phyloP scores from a whole-genome alignment of 2,113 vertebrate genomes.

The Pseudopodoces humilis region DNA sequence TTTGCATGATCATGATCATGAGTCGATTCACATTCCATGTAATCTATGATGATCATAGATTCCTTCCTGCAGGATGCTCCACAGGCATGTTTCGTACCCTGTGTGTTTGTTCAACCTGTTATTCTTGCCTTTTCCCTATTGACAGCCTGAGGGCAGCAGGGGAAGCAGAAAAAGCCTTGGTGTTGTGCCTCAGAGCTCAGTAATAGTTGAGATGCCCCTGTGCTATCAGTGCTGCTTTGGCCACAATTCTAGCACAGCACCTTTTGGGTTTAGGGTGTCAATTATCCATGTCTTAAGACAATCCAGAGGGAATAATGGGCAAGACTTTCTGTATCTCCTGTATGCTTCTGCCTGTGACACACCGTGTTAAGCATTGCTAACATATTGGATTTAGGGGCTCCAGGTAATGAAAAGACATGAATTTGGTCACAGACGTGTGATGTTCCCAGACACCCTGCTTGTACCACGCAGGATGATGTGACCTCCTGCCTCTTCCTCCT shows the following conservation, averaged over 20 bases:
- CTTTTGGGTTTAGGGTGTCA: not conserved
- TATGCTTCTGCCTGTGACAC: not conserved
- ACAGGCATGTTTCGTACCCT: not conserved
- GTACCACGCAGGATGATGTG: not conserved
- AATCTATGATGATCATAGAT: not conserved
- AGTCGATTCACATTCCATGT: rapidly evolving
- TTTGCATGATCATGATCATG: not conserved
- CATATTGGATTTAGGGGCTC: not conserved
- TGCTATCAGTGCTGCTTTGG: not conserved
- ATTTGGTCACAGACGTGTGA: not conserved
- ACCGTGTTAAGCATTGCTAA: not conserved
- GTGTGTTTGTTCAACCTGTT: not conserved
- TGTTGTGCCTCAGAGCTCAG: not conserved
- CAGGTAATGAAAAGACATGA: not conserved
- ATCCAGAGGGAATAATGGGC: not conserved
- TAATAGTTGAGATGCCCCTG: not conserved
- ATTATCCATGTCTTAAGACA: not conserved
- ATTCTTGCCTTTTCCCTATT: not conserved
- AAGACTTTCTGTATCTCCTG: not conserved
- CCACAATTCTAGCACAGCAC: not conserved
- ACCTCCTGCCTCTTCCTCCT: not conserved
- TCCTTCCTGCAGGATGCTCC: not conserved
- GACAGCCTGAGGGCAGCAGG: not conserved
- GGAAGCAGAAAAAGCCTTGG: not conserved
- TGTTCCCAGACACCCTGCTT: not conserved